Percentiles rank a stretch among this genome's conserved stretches.
Conservation (phyloP, 2,888 invertebrate genomes). For the Cremastobaeus sp. region DNA sequence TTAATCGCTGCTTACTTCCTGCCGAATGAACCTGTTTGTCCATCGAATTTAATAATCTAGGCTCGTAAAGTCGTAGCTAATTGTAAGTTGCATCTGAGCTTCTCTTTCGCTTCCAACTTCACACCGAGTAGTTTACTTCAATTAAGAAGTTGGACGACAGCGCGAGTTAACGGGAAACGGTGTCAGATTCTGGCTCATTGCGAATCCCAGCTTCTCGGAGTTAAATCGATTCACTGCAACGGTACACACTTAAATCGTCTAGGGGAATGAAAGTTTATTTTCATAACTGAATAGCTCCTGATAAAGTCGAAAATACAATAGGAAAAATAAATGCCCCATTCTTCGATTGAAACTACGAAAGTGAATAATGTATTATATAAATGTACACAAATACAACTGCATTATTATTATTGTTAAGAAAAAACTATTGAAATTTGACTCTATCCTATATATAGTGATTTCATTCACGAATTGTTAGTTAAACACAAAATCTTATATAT, state of each 20-base stretch:
- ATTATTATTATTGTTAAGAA: too few relatives aligned
- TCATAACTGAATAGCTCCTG: too few relatives aligned
- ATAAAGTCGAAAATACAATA: too few relatives aligned
- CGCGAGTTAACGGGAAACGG: conserved; percentile 49
- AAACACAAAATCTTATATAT: too few relatives aligned
- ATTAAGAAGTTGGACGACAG: conserved; percentile 56
- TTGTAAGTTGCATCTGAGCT: conserved; percentile 36
- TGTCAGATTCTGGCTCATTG: conserved; percentile 58
- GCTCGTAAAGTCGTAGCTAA: conserved; percentile 48
- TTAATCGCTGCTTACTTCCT: conserved; percentile 28
- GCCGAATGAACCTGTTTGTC: conserved; percentile 46
- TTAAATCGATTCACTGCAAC: conserved; percentile 56
- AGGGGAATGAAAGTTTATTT: conserved; percentile 55
- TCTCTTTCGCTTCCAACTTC: conserved; percentile 39
- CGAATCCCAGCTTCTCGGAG: conserved; percentile 25
- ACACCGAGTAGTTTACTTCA: conserved; percentile 53
- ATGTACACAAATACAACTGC: too few relatives aligned
- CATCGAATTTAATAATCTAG: conserved; percentile 53
- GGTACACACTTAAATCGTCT: conserved; percentile 37
- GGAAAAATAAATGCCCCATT: too few relatives aligned
- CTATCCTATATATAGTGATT: too few relatives aligned
- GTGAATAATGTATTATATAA: too few relatives aligned
- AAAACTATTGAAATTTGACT: too few relatives aligned
- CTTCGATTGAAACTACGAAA: too few relatives aligned
- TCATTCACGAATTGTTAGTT: too few relatives aligned